These are phyloP conservation scores for Hedychridium roseum DNA, from an alignment of 2,888 invertebrate species.

Conservation along the genomic window DNA sequence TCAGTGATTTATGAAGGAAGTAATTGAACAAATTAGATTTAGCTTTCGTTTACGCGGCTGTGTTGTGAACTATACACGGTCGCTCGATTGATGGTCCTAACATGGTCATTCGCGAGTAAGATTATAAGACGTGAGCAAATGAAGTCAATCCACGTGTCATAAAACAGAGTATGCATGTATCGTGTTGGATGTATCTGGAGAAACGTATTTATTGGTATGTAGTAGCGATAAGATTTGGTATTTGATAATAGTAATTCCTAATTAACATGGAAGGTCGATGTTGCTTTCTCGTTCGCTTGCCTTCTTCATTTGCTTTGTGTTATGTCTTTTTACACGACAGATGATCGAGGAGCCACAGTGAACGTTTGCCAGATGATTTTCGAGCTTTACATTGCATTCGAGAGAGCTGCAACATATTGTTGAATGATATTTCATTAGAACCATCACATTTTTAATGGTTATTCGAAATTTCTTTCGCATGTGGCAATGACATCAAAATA, in stretches of 20 bases:
- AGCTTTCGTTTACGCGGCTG: constrained; percentile 15
- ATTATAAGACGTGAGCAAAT: constrained; percentile 38
- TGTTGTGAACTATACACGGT: constrained; percentile 23
- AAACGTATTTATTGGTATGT: constrained; percentile 55
- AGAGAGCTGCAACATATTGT: too few relatives aligned
- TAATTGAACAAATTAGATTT: constrained; percentile 31
- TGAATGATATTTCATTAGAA: too few relatives aligned
- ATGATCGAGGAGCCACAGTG: too few relatives aligned
- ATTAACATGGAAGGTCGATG: constrained; percentile 40
- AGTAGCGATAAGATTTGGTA: constrained; percentile 40
- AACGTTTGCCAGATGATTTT: too few relatives aligned
- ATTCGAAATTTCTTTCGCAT: too few relatives aligned
- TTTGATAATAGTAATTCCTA: constrained; percentile 42
- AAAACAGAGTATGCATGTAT: constrained; percentile 51
- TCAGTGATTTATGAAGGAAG: constrained; percentile 21
- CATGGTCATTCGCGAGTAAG: constrained; percentile 27
- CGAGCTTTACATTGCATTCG: too few relatives aligned
- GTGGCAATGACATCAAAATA: too few relatives aligned
- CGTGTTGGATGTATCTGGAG: constrained; percentile 53
- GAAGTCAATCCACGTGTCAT: constrained; percentile 47
- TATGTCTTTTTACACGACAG: constrained; percentile 1
- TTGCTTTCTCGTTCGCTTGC: constrained; percentile 41
- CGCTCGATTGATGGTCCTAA: constrained; percentile 36
- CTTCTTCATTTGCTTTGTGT: constrained; percentile 7
- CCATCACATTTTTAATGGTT: too few relatives aligned